Evolutionary conservation across 2,888 invertebrate genomes (phyloP).

Genomic region (Lasioglossum calceatum): DNA sequence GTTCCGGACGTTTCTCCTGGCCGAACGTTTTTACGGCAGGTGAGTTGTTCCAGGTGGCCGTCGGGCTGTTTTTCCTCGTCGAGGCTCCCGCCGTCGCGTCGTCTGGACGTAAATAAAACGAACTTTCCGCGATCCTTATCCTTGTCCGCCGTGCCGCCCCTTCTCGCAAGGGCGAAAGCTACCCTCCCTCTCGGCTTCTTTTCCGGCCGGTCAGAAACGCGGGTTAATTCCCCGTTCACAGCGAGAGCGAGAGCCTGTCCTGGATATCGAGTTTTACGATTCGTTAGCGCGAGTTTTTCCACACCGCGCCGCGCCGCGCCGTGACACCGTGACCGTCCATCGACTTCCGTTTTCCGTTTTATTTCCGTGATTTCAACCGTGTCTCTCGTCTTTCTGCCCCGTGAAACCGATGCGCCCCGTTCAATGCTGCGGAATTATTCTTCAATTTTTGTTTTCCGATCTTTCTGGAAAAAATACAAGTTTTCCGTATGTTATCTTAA

Average conservation of each 20-base stretch:
- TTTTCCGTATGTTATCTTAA: background rate
- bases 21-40: background rate
- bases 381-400: background rate
- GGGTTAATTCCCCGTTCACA: constrained; percentile 40
- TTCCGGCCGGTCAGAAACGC: constrained; percentile 8
- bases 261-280: constrained; percentile 44
- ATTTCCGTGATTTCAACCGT: background rate
- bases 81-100: background rate
- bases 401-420: background rate
- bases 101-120: constrained; percentile 24
- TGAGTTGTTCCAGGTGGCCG: background rate
- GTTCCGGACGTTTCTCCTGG: background rate
- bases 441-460: background rate
- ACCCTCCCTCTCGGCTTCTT: background rate
- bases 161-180: constrained; percentile 8
- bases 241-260: constrained; percentile 12
- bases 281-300: constrained; percentile 34
- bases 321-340: constrained; percentile 14
- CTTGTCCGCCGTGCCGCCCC: background rate
- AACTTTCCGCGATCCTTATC: constrained; percentile 28
- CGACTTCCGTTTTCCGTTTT: constrained; percentile 13
- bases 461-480: background rate
- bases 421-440: background rate
- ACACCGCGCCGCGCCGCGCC: background rate
- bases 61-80: constrained; percentile 7